Evolutionary conservation across 2,888 invertebrate genomes (phyloP).

Genomic region (Xanthostigma xanthostigma): DNA sequence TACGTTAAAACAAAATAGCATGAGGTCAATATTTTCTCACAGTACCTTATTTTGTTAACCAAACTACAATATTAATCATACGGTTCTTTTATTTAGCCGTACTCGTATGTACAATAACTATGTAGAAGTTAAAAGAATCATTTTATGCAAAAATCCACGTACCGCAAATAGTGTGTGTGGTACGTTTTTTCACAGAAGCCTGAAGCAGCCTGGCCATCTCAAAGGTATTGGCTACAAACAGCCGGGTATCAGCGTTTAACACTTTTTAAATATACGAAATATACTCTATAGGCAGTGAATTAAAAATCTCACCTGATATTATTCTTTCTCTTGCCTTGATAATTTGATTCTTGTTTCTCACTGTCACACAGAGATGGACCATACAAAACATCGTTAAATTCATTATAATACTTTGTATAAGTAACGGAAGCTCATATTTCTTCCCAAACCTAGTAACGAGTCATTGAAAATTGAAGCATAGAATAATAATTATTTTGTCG

Average conservation of each 20-base stretch:
- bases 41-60: too few species aligned
- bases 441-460: slow-evolving; percentile 78
- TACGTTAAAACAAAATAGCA: too few species aligned
- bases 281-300: not conserved
- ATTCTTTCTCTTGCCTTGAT: slow-evolving; percentile 60
- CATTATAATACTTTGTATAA: slow-evolving; percentile 96
- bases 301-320: slow-evolving; percentile 56
- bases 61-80: too few species aligned
- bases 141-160: slow-evolving; percentile 24
- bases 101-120: not conserved
- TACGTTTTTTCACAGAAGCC: slow-evolving; percentile 21
- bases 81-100: too few species aligned
- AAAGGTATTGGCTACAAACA: slow-evolving; percentile 26
- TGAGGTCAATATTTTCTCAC: too few species aligned
- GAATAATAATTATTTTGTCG: not conserved
- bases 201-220: slow-evolving; percentile 29
- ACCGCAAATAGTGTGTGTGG: slow-evolving; percentile 29
- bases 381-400: slow-evolving; percentile 89
- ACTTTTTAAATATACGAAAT: too few species aligned
- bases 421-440: slow-evolving; percentile 85
- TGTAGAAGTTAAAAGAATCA: slow-evolving; percentile 14
- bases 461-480: slow-evolving; percentile 7
- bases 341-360: slow-evolving; percentile 67
- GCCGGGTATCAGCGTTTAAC: not conserved
- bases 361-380: slow-evolving; percentile 83